phyloP scores from a whole-genome alignment of 1,140 invertebrate species.

The Aplysia californica region DNA sequence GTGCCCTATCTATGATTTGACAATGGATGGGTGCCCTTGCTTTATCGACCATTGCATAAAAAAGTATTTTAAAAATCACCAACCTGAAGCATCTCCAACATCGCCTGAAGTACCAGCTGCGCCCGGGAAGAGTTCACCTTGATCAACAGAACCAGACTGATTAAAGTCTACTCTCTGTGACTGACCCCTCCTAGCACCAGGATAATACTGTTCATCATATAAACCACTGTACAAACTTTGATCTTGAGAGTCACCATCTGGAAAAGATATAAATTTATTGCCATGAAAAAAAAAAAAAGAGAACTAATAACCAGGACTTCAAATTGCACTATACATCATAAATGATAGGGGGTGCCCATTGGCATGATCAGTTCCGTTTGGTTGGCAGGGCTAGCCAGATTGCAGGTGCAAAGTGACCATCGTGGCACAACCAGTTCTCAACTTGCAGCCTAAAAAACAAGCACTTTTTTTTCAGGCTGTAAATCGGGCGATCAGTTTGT shows the following conservation, averaged over 20 bases:
- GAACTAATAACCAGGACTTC: background rate
- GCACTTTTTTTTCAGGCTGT: background rate
- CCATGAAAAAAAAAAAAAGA: background rate
- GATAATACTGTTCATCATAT: conserved; percentile 20
- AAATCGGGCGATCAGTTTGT: no score
- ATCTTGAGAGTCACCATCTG: conserved; percentile 21
- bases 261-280: background rate
- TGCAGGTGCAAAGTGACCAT: background rate
- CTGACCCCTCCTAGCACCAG: conserved; percentile 1
- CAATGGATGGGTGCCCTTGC: background rate
- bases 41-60: background rate
- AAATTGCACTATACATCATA: background rate
- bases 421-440: background rate
- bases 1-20: background rate
- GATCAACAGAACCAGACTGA: background rate
- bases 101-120: conserved; percentile 6
- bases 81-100: conserved; percentile 19
- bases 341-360: no score
- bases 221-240: conserved; percentile 2
- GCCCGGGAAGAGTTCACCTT: conserved; percentile 1
- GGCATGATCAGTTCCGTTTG: no score
- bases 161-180: conserved; percentile 13
- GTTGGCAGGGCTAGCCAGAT: no score
- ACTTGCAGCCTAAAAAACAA: no score
- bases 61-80: conserved; percentile 2